Conservation (phyloP, 2,888 invertebrate genomes). For the Drosophila subsilvestris region DNA sequence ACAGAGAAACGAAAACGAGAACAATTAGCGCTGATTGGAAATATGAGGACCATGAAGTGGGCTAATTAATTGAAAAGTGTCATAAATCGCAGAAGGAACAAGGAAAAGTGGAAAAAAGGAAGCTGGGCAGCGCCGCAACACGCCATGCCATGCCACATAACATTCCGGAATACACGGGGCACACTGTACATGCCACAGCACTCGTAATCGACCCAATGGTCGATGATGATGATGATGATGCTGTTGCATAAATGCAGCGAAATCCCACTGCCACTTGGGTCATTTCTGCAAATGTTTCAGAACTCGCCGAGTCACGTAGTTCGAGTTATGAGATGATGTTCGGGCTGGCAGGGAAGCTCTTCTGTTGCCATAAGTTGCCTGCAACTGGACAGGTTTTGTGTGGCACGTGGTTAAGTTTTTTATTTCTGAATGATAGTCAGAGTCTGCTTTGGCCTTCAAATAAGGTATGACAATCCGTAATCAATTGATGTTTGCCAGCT, state of each 20-base stretch:
- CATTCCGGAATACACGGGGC: conserved; percentile 1
- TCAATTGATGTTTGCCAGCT: not conserved
- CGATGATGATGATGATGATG: not conserved
- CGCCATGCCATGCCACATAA: not conserved
- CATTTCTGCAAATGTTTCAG: conserved; percentile 15
- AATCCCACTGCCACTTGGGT: conserved; percentile 14
- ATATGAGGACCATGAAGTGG: conserved; percentile 52
- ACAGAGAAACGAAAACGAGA: conserved; percentile 31
- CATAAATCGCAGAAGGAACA: conserved; percentile 28
- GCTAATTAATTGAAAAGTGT: conserved; percentile 58
- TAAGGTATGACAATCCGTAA: not conserved
- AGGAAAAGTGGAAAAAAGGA: conserved; percentile 3
- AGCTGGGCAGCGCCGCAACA: conserved; percentile 5
- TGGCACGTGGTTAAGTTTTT: not conserved
- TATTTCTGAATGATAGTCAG: not conserved
- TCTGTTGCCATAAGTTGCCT: not conserved
- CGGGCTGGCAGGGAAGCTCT: not conserved
- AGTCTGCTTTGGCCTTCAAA: not conserved
- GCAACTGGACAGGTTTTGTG: not conserved
- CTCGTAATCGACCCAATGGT: conserved; percentile 16
- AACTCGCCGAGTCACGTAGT: not conserved
- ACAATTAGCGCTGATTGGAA: conserved; percentile 68
- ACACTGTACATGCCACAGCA: conserved; percentile 10
- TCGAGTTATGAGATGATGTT: conserved; percentile 7
- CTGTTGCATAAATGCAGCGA: conserved; percentile 24